phyloP scores from a whole-genome alignment of 1,140 invertebrate species.

The Zaprionus tsacasi region DNA sequence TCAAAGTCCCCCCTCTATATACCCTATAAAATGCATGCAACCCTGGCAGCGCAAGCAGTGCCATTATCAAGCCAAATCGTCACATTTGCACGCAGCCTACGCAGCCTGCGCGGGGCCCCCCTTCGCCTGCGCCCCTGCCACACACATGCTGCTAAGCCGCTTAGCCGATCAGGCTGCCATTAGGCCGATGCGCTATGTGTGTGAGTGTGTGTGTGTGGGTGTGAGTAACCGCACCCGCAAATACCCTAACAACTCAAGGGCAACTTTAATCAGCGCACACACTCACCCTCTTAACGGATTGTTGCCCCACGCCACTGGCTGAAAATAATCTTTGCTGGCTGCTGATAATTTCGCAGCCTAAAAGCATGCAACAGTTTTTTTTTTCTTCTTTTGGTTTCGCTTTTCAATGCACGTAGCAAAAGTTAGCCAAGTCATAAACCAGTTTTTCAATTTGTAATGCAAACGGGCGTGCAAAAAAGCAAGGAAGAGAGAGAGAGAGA shows the following conservation, averaged over 20 bases:
- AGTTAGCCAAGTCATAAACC: conserved; percentile 79
- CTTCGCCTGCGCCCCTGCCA: background rate
- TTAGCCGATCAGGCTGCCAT: conserved; percentile 45
- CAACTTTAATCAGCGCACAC: background rate
- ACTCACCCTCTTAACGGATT: background rate
- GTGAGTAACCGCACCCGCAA: conserved; percentile 20
- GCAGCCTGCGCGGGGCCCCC: background rate
- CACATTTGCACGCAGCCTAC: conserved; percentile 22
- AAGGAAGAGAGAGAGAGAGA: background rate
- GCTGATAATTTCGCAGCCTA: conserved; percentile 70
- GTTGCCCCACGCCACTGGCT: background rate
- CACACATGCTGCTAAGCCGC: conserved; percentile 35
- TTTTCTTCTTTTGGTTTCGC: background rate
- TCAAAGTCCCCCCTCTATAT: background rate
- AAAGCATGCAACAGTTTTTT: conserved; percentile 74
- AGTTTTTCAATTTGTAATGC: conserved; percentile 64
- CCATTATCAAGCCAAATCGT: conserved; percentile 24
- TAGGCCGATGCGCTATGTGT: conserved; percentile 10
- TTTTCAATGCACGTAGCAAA: conserved; percentile 67
- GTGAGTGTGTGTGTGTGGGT: background rate
- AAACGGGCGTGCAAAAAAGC: conserved; percentile 21
- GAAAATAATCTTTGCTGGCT: conserved; percentile 40
- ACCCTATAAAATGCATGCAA: background rate
- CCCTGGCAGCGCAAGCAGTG: background rate
- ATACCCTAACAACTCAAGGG: conserved; percentile 20